Evolutionary conservation across 2,113 vertebrate genomes (phyloP), one percentile per base, ranked within the genome.

Genomic region (Pelobates fuscus): DNA sequence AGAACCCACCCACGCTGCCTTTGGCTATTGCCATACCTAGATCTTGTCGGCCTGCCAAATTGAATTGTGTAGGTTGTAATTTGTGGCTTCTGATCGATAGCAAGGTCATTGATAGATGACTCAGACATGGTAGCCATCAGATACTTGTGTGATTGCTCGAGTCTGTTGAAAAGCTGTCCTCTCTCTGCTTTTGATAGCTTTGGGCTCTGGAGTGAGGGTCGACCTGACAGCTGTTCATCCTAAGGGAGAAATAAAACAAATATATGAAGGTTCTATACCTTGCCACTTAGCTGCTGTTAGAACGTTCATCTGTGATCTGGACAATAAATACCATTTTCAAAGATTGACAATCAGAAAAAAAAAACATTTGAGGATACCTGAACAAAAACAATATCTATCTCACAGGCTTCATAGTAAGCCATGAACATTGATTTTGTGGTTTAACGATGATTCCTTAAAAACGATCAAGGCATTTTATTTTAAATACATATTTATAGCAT

Each of bases 111-210:
- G 72, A 81, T 80, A 79, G 82, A 82, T 86, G 87, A 85, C 78
- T 88, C 82, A 80, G 81, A 86, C 60, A 81, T 5, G 23, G 80
- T 86, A 85, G 85, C 86, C 84, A 79, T 79, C 37, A 87, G 85
- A 81, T 87, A 90, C 86, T 83, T 84, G 84, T 90, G 86, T 83
- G 87, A 85, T 88, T 82, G 83, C 80, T 62, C 8, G 26, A 76
- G 78, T 77, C 77, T 24, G 80, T 79, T 76, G 81, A 82, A 84
- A 80, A 82, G 71, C 79, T 87, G 85, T 84, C 82, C 83, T 67
- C 81, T 82, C 82, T 82, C 77, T 27, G 80, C 80, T 82, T 80
- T 82, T 79, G 82, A 86, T 84, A 84, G 80, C 81, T 86, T 81
- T 77, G 66, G 81, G 80, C 78, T 84, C 81, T 67, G 67, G 72